Conservation (phyloP, 2,888 invertebrate species). For the Ophion slaviceki region DNA sequence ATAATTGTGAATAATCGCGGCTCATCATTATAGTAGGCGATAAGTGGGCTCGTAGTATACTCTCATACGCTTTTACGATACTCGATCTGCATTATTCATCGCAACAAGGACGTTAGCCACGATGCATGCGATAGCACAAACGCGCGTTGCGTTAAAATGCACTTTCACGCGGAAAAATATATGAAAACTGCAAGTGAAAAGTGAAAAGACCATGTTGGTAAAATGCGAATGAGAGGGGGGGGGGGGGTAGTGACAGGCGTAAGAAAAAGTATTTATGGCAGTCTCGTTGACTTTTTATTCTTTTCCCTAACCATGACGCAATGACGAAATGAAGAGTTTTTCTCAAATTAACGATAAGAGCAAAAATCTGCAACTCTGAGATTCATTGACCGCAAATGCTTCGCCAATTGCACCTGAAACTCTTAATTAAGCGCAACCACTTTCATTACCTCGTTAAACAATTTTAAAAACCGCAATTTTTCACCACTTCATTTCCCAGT, state of each 20-base stretch:
- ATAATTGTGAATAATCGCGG: constrained; percentile 3
- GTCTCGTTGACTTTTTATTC: constrained; percentile 21
- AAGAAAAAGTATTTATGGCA: background rate
- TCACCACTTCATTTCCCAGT: background rate
- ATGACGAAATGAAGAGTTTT: background rate
- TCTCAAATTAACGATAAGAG: background rate
- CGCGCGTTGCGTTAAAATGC: background rate
- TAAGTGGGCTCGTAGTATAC: background rate
- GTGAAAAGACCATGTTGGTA: constrained; percentile 47
- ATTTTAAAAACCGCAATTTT: background rate
- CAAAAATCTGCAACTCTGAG: background rate
- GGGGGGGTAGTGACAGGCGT: constrained; percentile 45
- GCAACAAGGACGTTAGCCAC: constrained; percentile 40
- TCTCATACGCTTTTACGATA: constrained; percentile 8
- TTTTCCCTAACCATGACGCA: background rate
- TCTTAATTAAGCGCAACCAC: constrained; percentile 1
- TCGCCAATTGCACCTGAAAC: background rate
- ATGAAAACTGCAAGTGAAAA: constrained; percentile 51
- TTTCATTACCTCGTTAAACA: background rate
- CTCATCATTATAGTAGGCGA: background rate
- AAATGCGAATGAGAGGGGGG: constrained; percentile 6
- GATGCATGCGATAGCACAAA: constrained; percentile 18
- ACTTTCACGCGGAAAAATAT: constrained; percentile 62
- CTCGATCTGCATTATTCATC: constrained; percentile 59
- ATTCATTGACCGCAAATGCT: constrained; percentile 23